A percentile compares a stretch with the other conserved stretches of the same genome.
Evolutionary conservation across 2,888 invertebrate genomes (phyloP).

Genomic region (Caenorhabditis sinica): DNA sequence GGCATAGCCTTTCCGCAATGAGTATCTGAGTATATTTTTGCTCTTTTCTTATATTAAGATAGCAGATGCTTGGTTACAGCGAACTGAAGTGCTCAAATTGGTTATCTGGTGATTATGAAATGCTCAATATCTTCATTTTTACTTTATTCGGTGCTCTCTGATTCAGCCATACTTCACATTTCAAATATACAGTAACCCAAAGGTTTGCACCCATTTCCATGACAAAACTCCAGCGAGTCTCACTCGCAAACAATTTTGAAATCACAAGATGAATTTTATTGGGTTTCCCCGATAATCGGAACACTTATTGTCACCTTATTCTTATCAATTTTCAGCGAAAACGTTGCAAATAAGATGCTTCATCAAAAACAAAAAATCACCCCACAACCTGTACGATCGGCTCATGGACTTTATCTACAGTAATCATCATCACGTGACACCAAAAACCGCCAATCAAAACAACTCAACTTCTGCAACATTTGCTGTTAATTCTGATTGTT

Average conservation of each 20-base stretch:
- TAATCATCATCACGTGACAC: slow-evolving; percentile 45
- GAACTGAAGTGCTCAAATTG: too few species aligned
- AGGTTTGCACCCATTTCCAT: background rate
- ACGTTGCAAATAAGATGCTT: slow-evolving; percentile 15
- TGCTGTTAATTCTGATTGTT: slow-evolving; percentile 41
- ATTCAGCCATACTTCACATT: background rate
- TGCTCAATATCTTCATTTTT: too few species aligned
- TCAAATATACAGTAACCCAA: too few species aligned
- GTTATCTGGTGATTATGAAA: too few species aligned
- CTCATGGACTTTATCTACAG: slow-evolving; percentile 39
- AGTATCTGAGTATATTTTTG: too few species aligned
- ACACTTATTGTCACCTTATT: slow-evolving; percentile 37
- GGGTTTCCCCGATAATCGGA: slow-evolving; percentile 42
- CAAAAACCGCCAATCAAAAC: slow-evolving; percentile 45
- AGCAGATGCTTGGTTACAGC: too few species aligned
- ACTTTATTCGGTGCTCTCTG: too few species aligned
- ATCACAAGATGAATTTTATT: slow-evolving; percentile 14
- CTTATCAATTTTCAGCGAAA: slow-evolving; percentile 30
- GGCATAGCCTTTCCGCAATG: too few species aligned
- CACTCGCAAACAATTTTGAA: background rate
- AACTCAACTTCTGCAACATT: slow-evolving; percentile 33
- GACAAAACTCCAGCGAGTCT: background rate
- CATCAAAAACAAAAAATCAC: slow-evolving; percentile 43
- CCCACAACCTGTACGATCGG: slow-evolving; percentile 37
- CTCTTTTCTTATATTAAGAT: too few species aligned